phyloP scores from a whole-genome alignment of 2,797 vertebrate genomes.

The Vultur gryphus region DNA sequence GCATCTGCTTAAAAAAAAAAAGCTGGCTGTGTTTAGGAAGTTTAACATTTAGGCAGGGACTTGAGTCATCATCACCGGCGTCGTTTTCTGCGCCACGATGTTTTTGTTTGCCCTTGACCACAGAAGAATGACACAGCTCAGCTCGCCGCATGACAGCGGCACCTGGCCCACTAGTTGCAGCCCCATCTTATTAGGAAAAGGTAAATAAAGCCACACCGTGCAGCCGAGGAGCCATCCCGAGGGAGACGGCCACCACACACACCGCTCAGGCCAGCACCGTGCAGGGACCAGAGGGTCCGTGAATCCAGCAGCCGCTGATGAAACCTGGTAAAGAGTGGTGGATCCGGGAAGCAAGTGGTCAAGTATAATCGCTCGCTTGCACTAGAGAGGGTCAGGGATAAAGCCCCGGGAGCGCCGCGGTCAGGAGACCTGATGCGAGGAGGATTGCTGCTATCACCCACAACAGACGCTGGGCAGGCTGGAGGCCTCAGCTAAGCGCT shows the following conservation, averaged over 20 bases:
- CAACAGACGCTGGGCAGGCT: fast-evolving
- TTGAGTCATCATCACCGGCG: background rate
- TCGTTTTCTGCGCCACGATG: background rate
- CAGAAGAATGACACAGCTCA: background rate
- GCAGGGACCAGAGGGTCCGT: background rate
- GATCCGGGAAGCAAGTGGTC: background rate
- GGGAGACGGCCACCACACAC: background rate
- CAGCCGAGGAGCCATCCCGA: background rate
- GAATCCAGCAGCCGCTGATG: background rate
- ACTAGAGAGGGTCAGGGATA: background rate
- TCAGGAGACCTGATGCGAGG: background rate
- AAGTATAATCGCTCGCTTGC: background rate
- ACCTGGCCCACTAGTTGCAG: background rate
- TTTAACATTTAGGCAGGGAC: background rate
- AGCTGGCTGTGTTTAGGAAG: background rate
- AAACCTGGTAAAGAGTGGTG: background rate
- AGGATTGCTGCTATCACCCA: background rate
- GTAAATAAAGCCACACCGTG: background rate
- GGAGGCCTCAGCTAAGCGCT: background rate
- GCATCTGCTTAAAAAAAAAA: background rate
- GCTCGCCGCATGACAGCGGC: background rate
- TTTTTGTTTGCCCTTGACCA: background rate
- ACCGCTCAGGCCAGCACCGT: fast-evolving
- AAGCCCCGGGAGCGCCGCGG: fast-evolving
- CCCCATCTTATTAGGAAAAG: background rate